Base-by-base conservation (phyloP, 2,888 invertebrate species). In the Drosophila subquinaria region DNA sequence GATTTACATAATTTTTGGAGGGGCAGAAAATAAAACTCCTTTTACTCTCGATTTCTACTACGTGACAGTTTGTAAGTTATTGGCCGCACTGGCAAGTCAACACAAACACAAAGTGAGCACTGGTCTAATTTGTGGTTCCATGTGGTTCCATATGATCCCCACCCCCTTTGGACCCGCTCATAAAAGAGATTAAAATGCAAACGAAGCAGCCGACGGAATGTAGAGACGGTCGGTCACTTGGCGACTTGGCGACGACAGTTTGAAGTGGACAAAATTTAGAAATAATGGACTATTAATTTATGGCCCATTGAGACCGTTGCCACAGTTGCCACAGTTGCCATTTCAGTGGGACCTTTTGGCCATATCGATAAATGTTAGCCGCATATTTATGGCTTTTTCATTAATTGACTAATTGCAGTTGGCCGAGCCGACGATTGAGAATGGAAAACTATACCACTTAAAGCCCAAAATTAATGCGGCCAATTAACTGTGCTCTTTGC, bases 281-380 rank as follows among this genome's bases (percentile, higher is more conserved):
- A 88, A 90, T 88, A 90, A 88, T 90, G 86, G 89, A 79, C 89
- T 85, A 82, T 89, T 90, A 90, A 90, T 88, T 88, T 88, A 88
- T 84, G 71, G 82, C 79, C 60, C 59, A 65, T 15, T 36, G 64
- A 50, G 50, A 56, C 62, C 38, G 56, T 33, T 23, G 66, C 57
- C 63, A 61, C 63, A 65, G 74, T 88, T 84, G 84, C 84, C 89
- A 84, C 63, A 65, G 74, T 88, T 84, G 84, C 84, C 89, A 84
- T 81, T 86, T 86, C 68, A 51, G 40, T 17, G 55, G 50, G 51
- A 68, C 68, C 79, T 87, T 63, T 75, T 57, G 55, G 67, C 79
- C 64, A 65, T 82, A 82, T 79, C 82, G 57, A 73, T 68, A 73
- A 66, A 75, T 82, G 76, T 84, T 87, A 73, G 81, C 75, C 60